A percentile compares a stretch with the other conserved stretches of the same genome.
phyloP scores from a whole-genome alignment of 2,888 invertebrate genomes.

The Oligia latruncula region DNA sequence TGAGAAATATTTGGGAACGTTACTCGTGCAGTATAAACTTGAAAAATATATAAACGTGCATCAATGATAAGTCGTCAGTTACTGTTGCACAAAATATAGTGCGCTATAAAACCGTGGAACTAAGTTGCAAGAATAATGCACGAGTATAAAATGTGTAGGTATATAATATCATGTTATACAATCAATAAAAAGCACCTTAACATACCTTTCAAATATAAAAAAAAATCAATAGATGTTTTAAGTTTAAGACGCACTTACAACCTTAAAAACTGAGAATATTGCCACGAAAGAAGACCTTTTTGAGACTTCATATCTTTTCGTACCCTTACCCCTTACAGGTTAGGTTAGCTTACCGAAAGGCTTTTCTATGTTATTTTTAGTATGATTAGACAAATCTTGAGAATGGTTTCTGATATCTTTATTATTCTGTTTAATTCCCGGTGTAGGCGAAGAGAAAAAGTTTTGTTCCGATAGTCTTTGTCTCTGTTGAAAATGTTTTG shows the following conservation, averaged over 20 bases:
- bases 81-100: constrained; percentile 24
- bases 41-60: constrained; percentile 21
- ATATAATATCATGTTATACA: neutral
- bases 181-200: neutral
- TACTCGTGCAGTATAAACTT: constrained; percentile 13
- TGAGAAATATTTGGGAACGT: constrained; percentile 38
- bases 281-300: neutral
- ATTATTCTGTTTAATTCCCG: neutral
- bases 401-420: neutral
- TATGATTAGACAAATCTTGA: neutral
- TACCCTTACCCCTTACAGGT: neutral
- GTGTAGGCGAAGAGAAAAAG: neutral
- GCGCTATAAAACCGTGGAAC: constrained; percentile 25
- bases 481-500: neutral
- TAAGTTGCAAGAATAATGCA: constrained; percentile 15
- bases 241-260: neutral
- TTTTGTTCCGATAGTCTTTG: neutral
- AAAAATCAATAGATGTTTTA: neutral
- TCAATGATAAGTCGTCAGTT: constrained; percentile 18
- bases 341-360: neutral
- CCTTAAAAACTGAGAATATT: neutral
- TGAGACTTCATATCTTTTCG: neutral
- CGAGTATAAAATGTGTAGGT: neutral
- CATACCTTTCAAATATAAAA: neutral
- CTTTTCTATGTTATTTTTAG: neutral